A percentile compares a stretch with the other conserved stretches of the same genome.
Conservation (phyloP, 2,113 vertebrate species). For the Bubalus kerabau region DNA sequence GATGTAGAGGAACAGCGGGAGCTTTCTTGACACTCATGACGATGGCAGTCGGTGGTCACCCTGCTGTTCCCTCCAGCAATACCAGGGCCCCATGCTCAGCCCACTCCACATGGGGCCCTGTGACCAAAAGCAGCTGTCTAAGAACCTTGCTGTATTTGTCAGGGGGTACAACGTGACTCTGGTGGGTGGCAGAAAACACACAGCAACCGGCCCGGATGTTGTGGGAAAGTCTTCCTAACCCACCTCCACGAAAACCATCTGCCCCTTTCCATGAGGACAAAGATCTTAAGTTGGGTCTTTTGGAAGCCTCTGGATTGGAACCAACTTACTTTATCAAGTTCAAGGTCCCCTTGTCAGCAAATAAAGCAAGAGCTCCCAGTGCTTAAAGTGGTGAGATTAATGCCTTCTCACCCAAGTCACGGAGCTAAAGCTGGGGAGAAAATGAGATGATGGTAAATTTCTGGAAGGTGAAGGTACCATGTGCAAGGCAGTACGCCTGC, state of each 20-base stretch:
- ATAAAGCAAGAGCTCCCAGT: neutral
- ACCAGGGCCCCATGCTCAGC: neutral
- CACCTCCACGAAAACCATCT: neutral
- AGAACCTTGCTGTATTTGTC: neutral
- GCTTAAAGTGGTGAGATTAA: neutral
- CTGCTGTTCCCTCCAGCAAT: no score
- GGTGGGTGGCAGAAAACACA: neutral
- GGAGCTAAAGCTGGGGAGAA: neutral
- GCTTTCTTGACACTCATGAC: neutral
- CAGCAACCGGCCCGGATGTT: fast-evolving
- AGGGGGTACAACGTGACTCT: fast-evolving
- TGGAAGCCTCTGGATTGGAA: neutral
- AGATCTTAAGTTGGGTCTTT: neutral
- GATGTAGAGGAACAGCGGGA: fast-evolving
- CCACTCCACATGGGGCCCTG: fast-evolving
- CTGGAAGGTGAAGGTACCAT: neutral
- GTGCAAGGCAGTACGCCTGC: neutral
- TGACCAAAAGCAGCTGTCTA: neutral
- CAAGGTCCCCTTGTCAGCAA: neutral
- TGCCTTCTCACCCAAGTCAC: neutral
- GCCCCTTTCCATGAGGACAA: neutral
- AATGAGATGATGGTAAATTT: neutral
- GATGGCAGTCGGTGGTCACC: fast-evolving
- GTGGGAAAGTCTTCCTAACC: neutral
- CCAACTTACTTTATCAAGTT: neutral